phyloP scores from a whole-genome alignment of 2,797 vertebrate genomes.

The Chromobotia macracanthus region DNA sequence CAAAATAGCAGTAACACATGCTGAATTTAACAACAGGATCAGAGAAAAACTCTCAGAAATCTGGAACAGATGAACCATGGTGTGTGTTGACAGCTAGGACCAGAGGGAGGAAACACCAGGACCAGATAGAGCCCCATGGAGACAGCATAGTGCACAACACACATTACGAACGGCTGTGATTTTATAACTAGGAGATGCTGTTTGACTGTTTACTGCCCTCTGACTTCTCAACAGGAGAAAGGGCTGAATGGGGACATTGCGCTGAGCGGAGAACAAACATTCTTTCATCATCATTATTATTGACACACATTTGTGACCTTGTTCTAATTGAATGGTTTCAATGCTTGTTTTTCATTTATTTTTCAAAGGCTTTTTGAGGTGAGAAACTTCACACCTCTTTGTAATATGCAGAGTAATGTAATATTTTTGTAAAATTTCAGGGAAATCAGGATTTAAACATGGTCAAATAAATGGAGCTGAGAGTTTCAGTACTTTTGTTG shows the following conservation, averaged over 20 bases:
- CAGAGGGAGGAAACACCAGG: constrained; percentile 58
- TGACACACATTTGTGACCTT: constrained; percentile 38
- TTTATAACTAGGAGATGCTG: constrained; percentile 53
- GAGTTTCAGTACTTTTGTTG: no score
- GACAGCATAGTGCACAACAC: constrained; percentile 65
- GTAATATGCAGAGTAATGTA: neutral
- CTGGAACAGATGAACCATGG: constrained; percentile 61
- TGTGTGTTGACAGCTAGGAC: constrained; percentile 61
- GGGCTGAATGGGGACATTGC: constrained; percentile 77
- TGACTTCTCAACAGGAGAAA: constrained; percentile 55
- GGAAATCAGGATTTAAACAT: neutral
- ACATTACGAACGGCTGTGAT: constrained; percentile 50
- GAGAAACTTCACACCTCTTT: constrained; percentile 13
- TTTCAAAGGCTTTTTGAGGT: neutral
- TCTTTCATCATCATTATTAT: constrained; percentile 49
- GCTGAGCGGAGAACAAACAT: constrained; percentile 60
- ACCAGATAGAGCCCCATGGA: constrained; percentile 61
- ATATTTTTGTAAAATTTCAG: neutral
- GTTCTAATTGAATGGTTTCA: neutral
- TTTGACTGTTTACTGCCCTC: constrained; percentile 55
- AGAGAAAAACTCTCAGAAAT: constrained; percentile 71
- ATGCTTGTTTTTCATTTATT: constrained; percentile 22
- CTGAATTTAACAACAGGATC: constrained; percentile 11
- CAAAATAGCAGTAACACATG: constrained; percentile 20
- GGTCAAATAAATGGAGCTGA: no score